Conservation (phyloP, 2,113 vertebrate species). For the Peromyscus maniculatus region DNA sequence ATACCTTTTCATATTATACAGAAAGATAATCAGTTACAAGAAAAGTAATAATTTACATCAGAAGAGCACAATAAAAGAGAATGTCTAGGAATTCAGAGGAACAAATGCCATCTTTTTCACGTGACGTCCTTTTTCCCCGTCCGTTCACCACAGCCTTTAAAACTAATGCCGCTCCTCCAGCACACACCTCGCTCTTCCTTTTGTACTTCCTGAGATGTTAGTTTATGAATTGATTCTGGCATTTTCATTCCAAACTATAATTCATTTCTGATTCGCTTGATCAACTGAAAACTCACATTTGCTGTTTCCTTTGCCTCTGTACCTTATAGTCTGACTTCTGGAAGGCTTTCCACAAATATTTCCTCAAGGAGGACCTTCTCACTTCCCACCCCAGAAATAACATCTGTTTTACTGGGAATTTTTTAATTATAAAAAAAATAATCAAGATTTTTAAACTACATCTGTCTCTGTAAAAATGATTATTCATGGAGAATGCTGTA, state of each 20-base stretch:
- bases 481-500: not conserved
- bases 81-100: not conserved
- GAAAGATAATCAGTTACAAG: conserved; percentile 13
- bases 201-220: not conserved
- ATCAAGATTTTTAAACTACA: not conserved
- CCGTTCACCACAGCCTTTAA: not conserved
- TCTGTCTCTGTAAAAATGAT: not conserved
- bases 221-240: not conserved
- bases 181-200: not conserved
- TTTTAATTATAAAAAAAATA: not conserved
- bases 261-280: not conserved
- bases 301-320: not conserved
- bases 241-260: not conserved
- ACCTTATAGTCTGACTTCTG: not conserved
- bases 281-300: not conserved
- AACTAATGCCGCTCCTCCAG: not conserved
- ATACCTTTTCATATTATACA: conserved; percentile 28
- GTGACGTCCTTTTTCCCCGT: not conserved
- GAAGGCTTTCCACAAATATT: not conserved
- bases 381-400: not conserved
- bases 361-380: not conserved
- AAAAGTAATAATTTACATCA: conserved; percentile 47
- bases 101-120: not conserved
- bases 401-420: not conserved
- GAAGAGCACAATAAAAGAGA: not conserved